Conservation (phyloP, 2,888 invertebrate genomes). For the Caenorhabditis doughertyi region DNA sequence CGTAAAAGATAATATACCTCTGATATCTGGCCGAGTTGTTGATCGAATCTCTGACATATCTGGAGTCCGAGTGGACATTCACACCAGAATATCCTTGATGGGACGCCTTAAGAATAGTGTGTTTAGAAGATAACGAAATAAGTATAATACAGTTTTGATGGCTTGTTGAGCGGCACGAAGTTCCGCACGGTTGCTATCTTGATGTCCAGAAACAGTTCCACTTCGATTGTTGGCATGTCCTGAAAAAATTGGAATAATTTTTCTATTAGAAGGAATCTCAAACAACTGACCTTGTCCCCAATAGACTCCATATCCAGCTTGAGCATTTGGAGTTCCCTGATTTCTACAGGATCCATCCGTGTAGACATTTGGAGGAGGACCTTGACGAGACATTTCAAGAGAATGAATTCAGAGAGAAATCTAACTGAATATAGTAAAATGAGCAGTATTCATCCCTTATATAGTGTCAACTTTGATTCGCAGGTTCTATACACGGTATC, state of each 20-base stretch:
- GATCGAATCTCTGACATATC: slow-evolving; percentile 24
- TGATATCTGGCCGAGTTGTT: slow-evolving; percentile 19
- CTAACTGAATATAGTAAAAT: slow-evolving; percentile 5
- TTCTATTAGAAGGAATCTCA: neutral
- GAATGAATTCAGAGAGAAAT: slow-evolving; percentile 1
- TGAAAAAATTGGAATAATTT: neutral
- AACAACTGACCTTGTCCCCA: slow-evolving; percentile 21
- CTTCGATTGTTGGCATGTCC: slow-evolving; percentile 25
- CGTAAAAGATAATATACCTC: neutral
- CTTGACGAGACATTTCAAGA: slow-evolving; percentile 4
- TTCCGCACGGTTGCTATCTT: slow-evolving; percentile 27
- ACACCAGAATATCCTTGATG: slow-evolving; percentile 28
- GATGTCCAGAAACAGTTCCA: slow-evolving; percentile 20
- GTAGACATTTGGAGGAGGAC: slow-evolving; percentile 6
- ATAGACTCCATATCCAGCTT: slow-evolving; percentile 31
- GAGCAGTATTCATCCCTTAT: neutral
- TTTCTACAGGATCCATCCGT: slow-evolving; percentile 25
- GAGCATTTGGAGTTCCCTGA: slow-evolving; percentile 11
- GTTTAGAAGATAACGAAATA: neutral
- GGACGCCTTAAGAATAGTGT: neutral
- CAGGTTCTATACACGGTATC: neutral
- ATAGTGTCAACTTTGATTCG: neutral
- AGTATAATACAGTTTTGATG: slow-evolving; percentile 6
- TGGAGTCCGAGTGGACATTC: slow-evolving; percentile 30
- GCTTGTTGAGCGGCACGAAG: slow-evolving; percentile 36